Conservation (phyloP, 2,888 invertebrate species). For the Volucella zonaria region DNA sequence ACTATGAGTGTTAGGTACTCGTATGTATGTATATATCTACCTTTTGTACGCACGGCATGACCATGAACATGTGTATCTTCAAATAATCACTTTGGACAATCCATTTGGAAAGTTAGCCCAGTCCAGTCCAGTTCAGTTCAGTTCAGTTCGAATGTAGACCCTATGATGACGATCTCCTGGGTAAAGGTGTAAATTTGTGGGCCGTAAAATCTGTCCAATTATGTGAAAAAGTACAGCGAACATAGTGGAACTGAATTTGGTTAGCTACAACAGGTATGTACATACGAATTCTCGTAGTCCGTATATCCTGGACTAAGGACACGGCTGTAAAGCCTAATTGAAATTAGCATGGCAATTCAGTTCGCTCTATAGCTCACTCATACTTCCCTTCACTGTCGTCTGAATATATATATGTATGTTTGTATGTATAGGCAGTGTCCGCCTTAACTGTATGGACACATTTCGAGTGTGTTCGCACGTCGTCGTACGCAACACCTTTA, state of each 20-base stretch:
- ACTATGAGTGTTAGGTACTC: slow-evolving; percentile 2
- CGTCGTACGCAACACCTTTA: slow-evolving; percentile 60
- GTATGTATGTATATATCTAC: background rate
- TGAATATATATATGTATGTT: too few relatives aligned
- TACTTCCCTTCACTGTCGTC: too few relatives aligned
- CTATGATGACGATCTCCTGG: slow-evolving; percentile 27
- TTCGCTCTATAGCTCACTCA: too few relatives aligned
- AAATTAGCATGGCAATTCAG: slow-evolving; percentile 53
- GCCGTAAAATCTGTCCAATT: slow-evolving; percentile 73
- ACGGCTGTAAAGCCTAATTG: slow-evolving; percentile 54
- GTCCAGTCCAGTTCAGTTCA: background rate
- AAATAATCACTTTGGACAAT: slow-evolving; percentile 55
- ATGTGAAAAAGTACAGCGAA: slow-evolving; percentile 55
- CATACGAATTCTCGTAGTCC: background rate
- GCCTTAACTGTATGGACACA: slow-evolving; percentile 14
- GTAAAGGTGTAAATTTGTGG: slow-evolving; percentile 72
- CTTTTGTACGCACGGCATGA: slow-evolving; percentile 11
- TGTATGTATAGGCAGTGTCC: slow-evolving; percentile 1
- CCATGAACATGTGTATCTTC: slow-evolving; percentile 59
- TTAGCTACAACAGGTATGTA: slow-evolving; percentile 47
- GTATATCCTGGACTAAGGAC: slow-evolving; percentile 30
- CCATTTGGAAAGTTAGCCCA: background rate
- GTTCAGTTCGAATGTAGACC: slow-evolving; percentile 39
- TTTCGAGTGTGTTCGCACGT: slow-evolving; percentile 63
- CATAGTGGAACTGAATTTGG: slow-evolving; percentile 25